Base-by-base conservation (phyloP, 2,797 vertebrate species). In the Anguilla megastoma region DNA sequence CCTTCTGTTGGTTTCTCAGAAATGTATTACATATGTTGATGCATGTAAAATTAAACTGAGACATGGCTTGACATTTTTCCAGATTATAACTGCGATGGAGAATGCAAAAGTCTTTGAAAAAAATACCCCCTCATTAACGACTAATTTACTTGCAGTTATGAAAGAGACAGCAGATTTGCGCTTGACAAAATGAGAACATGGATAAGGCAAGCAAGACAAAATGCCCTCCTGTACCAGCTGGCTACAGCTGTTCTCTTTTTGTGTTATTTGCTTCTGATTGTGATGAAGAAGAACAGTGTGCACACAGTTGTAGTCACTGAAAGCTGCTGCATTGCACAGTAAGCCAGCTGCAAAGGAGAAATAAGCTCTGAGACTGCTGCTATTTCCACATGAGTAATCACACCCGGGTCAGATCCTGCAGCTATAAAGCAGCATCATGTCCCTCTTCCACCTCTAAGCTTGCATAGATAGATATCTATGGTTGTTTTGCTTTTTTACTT, bases 261-360 rank as follows among this genome's bases (percentile, higher is more conserved):
- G 54, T 41, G 36, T 79, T 41, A 18, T 86, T 86, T 74, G 12
- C 63, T 30, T 69, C 85, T 71, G 69, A 74, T 85, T 50, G 63
- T 60, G 36, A 86, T 86, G 9, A 86, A 74, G 50, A 74, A 30
- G 85, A 74, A 52, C 85, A 52, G 12, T 71, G 21, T 63, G 14
- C 27, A 69, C 41, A 48, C 21, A n/a, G 79, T 14, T n/a, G 79
- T 5, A 9, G 45, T 82, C 45, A 82, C 21, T 82, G 45, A 80
- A 80, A 80, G 76, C 1, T 24, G 21, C 45, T 48, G 18, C 24
- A n/a, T 50, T 24, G 79, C 45, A 82, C 45, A 48, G 79, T n/a
- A 33, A 7, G 3, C 24, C 45, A 9, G 45, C 45, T 48, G 45
- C 50, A n/a, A 82, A n/a, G 14, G 74, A 16, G 21, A 45, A 24